Evolutionary conservation across 2,797 vertebrate genomes (phyloP).

Genomic region (Mormyrops boulengeri): DNA sequence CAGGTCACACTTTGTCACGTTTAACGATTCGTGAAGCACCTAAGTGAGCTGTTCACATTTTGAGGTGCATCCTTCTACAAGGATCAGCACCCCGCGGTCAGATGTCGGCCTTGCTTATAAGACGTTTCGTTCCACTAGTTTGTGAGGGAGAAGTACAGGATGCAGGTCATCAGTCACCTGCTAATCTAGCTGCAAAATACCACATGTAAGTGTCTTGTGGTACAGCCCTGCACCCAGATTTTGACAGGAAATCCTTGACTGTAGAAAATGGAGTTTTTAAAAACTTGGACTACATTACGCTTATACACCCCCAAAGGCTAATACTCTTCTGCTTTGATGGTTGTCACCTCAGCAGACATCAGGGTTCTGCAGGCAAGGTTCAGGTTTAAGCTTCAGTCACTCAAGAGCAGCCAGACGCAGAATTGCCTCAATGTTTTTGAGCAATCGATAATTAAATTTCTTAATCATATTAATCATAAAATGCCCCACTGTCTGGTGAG

Average conservation of each 20-base stretch:
- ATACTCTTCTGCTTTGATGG: not conserved
- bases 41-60: not conserved
- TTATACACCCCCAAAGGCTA: not conserved
- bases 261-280: not conserved
- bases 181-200: not conserved
- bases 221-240: not conserved
- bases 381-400: not conserved
- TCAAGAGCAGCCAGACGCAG: not conserved
- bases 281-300: not conserved
- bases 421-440: not conserved
- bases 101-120: not conserved
- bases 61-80: not conserved
- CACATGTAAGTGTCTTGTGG: not conserved
- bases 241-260: not conserved
- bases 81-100: not conserved
- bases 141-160: not conserved
- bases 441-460: not conserved
- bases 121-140: not conserved
- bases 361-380: not conserved
- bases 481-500: not conserved
- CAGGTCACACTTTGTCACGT: not conserved
- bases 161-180: not conserved
- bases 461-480: not conserved
- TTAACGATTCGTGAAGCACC: not conserved
- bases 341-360: not conserved